Conservation (phyloP, 2,888 invertebrate species). For the Nysson spinosus region DNA sequence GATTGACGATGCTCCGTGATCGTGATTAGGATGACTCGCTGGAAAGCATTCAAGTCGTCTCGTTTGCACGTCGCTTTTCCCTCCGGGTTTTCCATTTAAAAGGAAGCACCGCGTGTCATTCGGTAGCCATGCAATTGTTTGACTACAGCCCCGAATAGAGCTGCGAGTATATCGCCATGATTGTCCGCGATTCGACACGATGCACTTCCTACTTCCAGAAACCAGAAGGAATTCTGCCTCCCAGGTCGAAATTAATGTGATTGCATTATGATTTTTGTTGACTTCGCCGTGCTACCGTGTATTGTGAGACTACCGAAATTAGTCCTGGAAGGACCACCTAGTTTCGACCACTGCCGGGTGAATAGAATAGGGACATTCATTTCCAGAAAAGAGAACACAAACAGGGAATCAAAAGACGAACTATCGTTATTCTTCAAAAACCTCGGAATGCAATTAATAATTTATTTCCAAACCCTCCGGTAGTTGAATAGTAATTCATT, state of each 20-base stretch:
- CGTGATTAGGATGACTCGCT: conserved; percentile 57
- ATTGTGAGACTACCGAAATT: conserved; percentile 23
- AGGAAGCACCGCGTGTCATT: conserved; percentile 50
- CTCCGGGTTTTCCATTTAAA: conserved; percentile 2
- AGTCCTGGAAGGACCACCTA: conserved; percentile 28
- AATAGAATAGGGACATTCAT: conserved; percentile 1
- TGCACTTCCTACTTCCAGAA: conserved; percentile 31
- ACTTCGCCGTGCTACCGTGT: conserved; percentile 21
- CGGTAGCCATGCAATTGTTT: conserved; percentile 41
- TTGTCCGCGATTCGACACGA: conserved; percentile 20
- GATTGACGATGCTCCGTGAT: conserved; percentile 51
- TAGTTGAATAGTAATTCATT: too few species aligned
- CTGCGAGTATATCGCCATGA: conserved; percentile 14
- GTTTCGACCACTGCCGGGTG: background rate
- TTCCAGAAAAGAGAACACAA: conserved; percentile 1
- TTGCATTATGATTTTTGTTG: conserved; percentile 19
- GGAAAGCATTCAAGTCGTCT: conserved; percentile 45
- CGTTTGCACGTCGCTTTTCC: conserved; percentile 21
- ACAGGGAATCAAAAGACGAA: background rate
- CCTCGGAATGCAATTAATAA: too few species aligned
- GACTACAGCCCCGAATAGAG: background rate
- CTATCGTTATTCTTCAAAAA: too few species aligned
- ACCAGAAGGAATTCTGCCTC: conserved; percentile 21
- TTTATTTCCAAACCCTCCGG: too few species aligned
- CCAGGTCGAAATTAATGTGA: conserved; percentile 48